A percentile compares a stretch with the other conserved stretches of the same genome.
phyloP scores from a whole-genome alignment of 2,888 invertebrate species.

The Panopea generosa region DNA sequence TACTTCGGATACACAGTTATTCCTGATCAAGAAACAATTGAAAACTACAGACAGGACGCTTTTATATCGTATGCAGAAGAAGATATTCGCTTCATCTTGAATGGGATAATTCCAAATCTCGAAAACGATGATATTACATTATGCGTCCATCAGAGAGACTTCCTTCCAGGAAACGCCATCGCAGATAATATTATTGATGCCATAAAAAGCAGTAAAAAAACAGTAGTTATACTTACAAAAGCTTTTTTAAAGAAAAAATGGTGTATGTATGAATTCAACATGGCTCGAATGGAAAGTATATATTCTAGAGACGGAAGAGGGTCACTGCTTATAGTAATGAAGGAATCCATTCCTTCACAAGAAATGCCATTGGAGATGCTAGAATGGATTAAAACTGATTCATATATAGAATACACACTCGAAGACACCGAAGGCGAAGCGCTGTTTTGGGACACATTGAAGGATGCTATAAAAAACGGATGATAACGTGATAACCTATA shows the following conservation, averaged over 20 bases:
- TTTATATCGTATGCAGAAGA: constrained; percentile 60
- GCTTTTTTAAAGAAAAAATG: constrained; percentile 58
- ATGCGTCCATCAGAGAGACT: constrained; percentile 66
- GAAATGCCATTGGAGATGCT: constrained; percentile 30
- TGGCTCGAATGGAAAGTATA: constrained; percentile 64
- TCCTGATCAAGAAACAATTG: background rate
- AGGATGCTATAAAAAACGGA: background rate
- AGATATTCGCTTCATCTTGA: constrained; percentile 31
- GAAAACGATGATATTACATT: constrained; percentile 49
- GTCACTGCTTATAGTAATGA: constrained; percentile 13
- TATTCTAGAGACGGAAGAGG: constrained; percentile 25
- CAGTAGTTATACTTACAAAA: constrained; percentile 57
- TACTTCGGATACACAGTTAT: constrained; percentile 27
- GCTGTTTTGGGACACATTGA: constrained; percentile 22
- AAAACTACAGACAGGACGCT: constrained; percentile 55
- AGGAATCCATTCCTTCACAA: constrained; percentile 8
- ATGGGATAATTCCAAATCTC: constrained; percentile 22
- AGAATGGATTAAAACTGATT: constrained; percentile 27
- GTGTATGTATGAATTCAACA: constrained; percentile 70
- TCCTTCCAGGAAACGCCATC: constrained; percentile 61
- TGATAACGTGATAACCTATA: no score
- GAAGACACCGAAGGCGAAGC: constrained; percentile 5
- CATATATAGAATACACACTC: constrained; percentile 19
- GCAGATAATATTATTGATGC: constrained; percentile 64
- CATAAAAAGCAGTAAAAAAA: constrained; percentile 64